Conservation (phyloP, 2,888 invertebrate species). For the Geotrupes spiniger region DNA sequence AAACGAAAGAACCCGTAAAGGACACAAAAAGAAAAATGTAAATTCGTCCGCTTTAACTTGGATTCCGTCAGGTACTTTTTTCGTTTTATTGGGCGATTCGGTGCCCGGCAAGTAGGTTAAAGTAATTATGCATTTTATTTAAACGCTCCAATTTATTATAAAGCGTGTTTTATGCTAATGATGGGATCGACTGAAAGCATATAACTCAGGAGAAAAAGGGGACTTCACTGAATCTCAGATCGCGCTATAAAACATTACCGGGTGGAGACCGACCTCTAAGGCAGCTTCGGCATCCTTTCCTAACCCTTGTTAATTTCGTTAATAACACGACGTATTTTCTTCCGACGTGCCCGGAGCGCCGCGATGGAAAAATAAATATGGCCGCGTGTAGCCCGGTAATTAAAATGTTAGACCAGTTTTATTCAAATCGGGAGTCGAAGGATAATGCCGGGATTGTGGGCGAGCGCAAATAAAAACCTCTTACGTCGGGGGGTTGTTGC, state of each 20-base stretch:
- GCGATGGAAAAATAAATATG: not conserved
- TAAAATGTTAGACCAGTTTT: not conserved
- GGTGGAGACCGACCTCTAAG: not conserved
- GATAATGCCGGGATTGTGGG: not conserved
- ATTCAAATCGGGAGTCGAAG: not conserved
- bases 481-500: conserved; percentile 30
- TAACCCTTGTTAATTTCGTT: not conserved
- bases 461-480: conserved; percentile 12
- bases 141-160: conserved; percentile 45
- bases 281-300: not conserved
- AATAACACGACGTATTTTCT: not conserved
- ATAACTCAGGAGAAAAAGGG: conserved; percentile 36
- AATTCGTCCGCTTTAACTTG: conserved; percentile 4
- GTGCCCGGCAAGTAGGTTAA: conserved; percentile 44
- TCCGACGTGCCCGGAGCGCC: not conserved
- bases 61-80: conserved; percentile 43
- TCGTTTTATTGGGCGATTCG: conserved; percentile 40
- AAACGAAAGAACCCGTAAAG: not conserved
- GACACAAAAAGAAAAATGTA: conserved; percentile 6
- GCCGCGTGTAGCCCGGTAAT: not conserved
- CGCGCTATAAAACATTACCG: conserved; percentile 3
- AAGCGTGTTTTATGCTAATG: conserved; percentile 43
- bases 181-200: conserved; percentile 41
- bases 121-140: conserved; percentile 47
- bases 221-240: conserved; percentile 10